phyloP scores from a whole-genome alignment of 1,140 invertebrate genomes.

The Drosophila fuyamai region DNA sequence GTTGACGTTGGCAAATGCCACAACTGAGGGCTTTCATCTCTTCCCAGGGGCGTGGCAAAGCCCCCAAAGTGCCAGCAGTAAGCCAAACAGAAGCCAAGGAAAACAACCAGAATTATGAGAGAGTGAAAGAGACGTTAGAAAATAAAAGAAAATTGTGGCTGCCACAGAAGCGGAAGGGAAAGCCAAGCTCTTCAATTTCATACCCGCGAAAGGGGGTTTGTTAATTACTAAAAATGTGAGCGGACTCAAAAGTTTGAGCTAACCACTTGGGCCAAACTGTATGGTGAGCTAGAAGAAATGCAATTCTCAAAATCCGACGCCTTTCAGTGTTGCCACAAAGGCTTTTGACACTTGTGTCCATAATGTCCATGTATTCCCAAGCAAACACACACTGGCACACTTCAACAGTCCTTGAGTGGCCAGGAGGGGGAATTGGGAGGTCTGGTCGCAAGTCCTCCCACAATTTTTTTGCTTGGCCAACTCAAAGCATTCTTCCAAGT shows the following conservation, averaged over 20 bases:
- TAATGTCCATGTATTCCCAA: slow-evolving; percentile 27
- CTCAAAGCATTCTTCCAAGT: slow-evolving; percentile 44
- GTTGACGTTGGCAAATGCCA: slow-evolving; percentile 75
- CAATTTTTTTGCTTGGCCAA: slow-evolving; percentile 50
- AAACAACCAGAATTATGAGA: slow-evolving; percentile 32
- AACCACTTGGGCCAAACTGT: slow-evolving; percentile 28
- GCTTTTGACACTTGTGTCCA: slow-evolving; percentile 61
- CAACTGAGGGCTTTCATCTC: neutral
- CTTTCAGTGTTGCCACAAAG: slow-evolving; percentile 53
- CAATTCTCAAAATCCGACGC: slow-evolving; percentile 60
- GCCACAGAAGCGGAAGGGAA: slow-evolving; percentile 4
- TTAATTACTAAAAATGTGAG: slow-evolving; percentile 53
- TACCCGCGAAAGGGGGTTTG: slow-evolving; percentile 22
- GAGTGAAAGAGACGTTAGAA: neutral
- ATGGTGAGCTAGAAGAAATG: slow-evolving; percentile 12
- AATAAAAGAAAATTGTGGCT: slow-evolving; percentile 27
- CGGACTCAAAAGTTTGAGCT: slow-evolving; percentile 38
- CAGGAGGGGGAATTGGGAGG: neutral
- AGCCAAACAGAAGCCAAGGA: slow-evolving; percentile 64
- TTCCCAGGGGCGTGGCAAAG: slow-evolving; percentile 32
- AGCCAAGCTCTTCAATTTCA: slow-evolving; percentile 26
- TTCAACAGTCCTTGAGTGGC: slow-evolving; percentile 36
- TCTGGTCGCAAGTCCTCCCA: slow-evolving; percentile 34
- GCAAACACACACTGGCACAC: neutral
- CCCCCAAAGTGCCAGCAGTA: slow-evolving; percentile 44